These are phyloP conservation scores for Cryptocephalus primarius DNA, from an alignment of 2,888 invertebrate genomes.

Conservation along the genomic window DNA sequence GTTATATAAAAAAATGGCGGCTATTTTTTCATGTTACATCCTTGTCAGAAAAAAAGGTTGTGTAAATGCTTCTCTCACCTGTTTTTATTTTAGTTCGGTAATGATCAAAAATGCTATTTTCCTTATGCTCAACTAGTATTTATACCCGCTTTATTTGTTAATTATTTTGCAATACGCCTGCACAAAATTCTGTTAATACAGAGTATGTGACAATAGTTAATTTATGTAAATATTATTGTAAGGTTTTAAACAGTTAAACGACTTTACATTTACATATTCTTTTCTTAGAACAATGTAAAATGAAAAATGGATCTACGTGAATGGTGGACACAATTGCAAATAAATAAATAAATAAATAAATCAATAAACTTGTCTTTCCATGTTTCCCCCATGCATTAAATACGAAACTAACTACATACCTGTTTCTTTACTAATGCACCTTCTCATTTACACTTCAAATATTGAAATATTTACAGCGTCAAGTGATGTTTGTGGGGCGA, in stretches of 20 bases:
- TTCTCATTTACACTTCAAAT: too few species aligned
- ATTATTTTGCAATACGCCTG: slow-evolving; percentile 4
- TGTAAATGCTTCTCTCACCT: too few species aligned
- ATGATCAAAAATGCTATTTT: slow-evolving; percentile 6
- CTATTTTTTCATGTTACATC: too few species aligned
- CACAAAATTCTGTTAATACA: slow-evolving; percentile 25
- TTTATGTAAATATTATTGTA: slow-evolving; percentile 28
- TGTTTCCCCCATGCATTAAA: background rate
- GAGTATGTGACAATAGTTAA: slow-evolving; percentile 28
- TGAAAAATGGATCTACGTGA: slow-evolving; percentile 19
- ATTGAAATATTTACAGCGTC: slow-evolving; percentile 15
- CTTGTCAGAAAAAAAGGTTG: too few species aligned
- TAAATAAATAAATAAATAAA: slow-evolving; percentile 29
- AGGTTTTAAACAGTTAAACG: slow-evolving; percentile 20
- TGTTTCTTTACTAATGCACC: background rate
- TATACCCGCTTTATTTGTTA: slow-evolving; percentile 6
- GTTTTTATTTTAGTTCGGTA: slow-evolving; percentile 1
- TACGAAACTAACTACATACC: background rate
- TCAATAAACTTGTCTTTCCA: background rate
- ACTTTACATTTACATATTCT: slow-evolving; percentile 21
- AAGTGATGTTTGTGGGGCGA: slow-evolving; percentile 48
- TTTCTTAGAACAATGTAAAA: slow-evolving; percentile 23
- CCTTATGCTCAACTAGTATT: slow-evolving; percentile 16
- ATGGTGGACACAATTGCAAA: slow-evolving; percentile 30
- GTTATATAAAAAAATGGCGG: too few species aligned